Evolutionary conservation across 2,888 invertebrate species (phyloP).

Genomic region (Exocentrus adspersus): DNA sequence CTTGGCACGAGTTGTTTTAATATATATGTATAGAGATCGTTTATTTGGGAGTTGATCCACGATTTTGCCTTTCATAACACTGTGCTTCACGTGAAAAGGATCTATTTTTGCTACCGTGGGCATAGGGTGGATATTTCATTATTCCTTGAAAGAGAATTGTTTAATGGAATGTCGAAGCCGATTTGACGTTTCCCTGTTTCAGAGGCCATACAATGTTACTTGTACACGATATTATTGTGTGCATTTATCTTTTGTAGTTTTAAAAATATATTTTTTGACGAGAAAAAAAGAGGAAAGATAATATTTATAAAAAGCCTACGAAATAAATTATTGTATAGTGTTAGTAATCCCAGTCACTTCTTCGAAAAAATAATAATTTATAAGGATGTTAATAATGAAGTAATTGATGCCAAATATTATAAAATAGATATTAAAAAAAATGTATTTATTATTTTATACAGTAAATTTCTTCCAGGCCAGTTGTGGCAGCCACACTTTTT

Average conservation of each 20-base stretch:
- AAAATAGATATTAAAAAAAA: conserved; percentile 51
- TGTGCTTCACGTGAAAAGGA: conserved; percentile 54
- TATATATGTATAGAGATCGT: conserved; percentile 43
- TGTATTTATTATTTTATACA: conserved; percentile 47
- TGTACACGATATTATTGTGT: conserved; percentile 52
- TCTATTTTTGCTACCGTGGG: conserved; percentile 52
- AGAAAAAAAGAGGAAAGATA: conserved; percentile 57
- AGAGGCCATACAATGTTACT: conserved; percentile 47
- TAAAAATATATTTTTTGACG: conserved; percentile 61
- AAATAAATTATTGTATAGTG: conserved; percentile 61
- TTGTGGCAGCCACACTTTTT: conserved; percentile 49
- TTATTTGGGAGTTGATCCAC: conserved; percentile 47
- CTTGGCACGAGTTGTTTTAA: conserved; percentile 29
- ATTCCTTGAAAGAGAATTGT: conserved; percentile 32
- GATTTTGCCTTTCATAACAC: conserved; percentile 58
- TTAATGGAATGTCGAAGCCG: conserved; percentile 31
- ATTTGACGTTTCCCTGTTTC: conserved; percentile 36
- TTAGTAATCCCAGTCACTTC: conserved; percentile 56
- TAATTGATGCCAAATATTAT: conserved; percentile 62
- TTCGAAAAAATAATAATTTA: conserved; percentile 46
- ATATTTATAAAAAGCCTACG: conserved; percentile 60
- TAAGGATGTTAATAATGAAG: conserved; percentile 58
- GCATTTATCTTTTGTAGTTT: conserved; percentile 58
- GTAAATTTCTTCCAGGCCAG: conserved; percentile 51
- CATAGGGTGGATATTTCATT: conserved; percentile 29